These are phyloP conservation scores for Adelosebastes latens DNA, from an alignment of 2,797 vertebrate genomes.

Conservation along the genomic window DNA sequence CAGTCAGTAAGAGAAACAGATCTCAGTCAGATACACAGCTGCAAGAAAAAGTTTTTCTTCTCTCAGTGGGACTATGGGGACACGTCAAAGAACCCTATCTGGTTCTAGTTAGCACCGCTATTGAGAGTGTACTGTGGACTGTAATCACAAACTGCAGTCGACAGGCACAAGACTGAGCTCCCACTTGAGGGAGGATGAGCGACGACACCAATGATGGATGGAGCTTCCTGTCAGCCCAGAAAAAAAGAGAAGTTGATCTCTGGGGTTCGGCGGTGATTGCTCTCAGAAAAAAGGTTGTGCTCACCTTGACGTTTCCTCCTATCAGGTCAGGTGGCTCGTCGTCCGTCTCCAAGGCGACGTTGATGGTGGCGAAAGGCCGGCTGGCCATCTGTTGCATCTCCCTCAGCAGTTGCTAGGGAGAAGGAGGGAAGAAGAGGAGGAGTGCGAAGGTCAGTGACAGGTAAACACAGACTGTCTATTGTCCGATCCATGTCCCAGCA, in stretches of 20 bases:
- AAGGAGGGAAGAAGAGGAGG: slow-evolving; percentile 49
- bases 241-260: not conserved
- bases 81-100: not conserved
- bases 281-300: slow-evolving; percentile 48
- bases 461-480: slow-evolving; percentile 15
- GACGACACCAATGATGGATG: slow-evolving; percentile 17
- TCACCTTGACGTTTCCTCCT: slow-evolving; percentile 97
- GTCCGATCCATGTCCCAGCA: too few species aligned
- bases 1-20: too few species aligned
- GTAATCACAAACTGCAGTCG: slow-evolving; percentile 17
- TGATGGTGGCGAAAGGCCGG: slow-evolving; percentile 97
- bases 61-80: too few species aligned
- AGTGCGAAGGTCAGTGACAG: slow-evolving; percentile 53
- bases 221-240: not conserved
- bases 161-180: slow-evolving; percentile 10
- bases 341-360: slow-evolving; percentile 97
- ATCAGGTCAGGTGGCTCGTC: slow-evolving; percentile 99
- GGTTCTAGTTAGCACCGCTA: not conserved
- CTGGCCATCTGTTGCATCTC: slow-evolving; percentile 99
- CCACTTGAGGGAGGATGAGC: slow-evolving; percentile 21
- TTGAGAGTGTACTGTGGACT: not conserved
- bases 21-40: too few species aligned
- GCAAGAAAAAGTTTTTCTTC: too few species aligned
- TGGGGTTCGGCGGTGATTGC: not conserved
- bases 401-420: slow-evolving; percentile 94